A percentile compares a stretch with the other conserved stretches of the same genome.
These are phyloP conservation scores for Mesembrinibis cayennensis DNA, from an alignment of 2,113 vertebrate species.

Conservation along the genomic window DNA sequence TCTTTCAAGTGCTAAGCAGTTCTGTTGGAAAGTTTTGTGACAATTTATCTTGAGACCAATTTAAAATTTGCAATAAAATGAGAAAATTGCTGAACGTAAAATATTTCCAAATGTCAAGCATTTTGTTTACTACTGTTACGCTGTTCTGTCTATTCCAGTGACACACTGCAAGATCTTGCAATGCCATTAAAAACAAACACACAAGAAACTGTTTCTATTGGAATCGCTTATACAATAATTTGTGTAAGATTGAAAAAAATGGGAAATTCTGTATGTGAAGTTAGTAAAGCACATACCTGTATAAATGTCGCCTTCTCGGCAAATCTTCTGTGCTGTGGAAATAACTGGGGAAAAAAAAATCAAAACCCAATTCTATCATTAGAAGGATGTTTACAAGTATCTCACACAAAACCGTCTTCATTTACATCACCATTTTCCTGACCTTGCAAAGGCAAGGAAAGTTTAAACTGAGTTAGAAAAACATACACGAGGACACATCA, in stretches of 20 bases:
- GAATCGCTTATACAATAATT: not conserved
- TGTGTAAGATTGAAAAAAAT: rapidly evolving
- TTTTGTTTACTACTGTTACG: not conserved
- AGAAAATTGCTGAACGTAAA: not conserved
- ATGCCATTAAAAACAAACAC: not conserved
- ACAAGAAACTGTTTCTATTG: not conserved
- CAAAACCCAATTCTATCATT: not conserved
- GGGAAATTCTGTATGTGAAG: not conserved
- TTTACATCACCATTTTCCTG: not conserved
- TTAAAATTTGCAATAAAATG: not conserved
- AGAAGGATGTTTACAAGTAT: not conserved
- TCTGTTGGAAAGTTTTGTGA: not conserved
- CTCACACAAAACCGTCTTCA: not conserved
- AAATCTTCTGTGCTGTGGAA: conserved; percentile 94
- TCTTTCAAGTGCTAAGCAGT: not conserved
- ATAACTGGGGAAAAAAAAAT: conserved; percentile 76
- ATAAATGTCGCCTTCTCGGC: conserved; percentile 88
- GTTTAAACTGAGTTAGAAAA: not conserved
- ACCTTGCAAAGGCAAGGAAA: not conserved
- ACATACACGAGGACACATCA: not conserved
- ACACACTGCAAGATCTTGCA: not conserved
- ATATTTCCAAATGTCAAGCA: not conserved
- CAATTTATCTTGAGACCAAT: not conserved
- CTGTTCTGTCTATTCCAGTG: not conserved
- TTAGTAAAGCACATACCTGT: conserved; percentile 79